phyloP scores from a whole-genome alignment of 2,797 vertebrate genomes.

The Pangasius krempfi region DNA sequence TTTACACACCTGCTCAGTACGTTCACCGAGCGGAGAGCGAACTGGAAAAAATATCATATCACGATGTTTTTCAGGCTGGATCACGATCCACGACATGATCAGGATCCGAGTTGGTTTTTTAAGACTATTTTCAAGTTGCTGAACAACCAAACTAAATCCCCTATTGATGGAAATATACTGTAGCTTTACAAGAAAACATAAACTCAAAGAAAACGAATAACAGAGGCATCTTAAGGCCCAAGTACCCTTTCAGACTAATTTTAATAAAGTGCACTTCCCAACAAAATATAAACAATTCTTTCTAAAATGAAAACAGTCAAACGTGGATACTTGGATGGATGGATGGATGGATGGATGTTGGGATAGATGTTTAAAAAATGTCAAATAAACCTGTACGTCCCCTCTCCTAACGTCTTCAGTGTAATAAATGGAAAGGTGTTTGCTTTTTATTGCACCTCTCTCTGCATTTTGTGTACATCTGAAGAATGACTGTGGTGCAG shows the following conservation, averaged over 20 bases:
- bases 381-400: too few relatives aligned
- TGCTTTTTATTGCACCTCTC: too few relatives aligned
- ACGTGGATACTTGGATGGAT: too few relatives aligned
- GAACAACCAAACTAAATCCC: neutral
- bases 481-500: too few relatives aligned
- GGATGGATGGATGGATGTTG: too few relatives aligned
- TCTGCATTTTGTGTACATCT: too few relatives aligned
- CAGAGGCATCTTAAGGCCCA: neutral
- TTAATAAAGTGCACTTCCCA: neutral
- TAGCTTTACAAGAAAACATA: neutral
- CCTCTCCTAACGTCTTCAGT: too few relatives aligned
- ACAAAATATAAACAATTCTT: neutral
- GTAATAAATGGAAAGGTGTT: too few relatives aligned
- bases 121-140: neutral
- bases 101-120: neutral
- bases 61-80: too few relatives aligned
- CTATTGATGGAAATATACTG: neutral
- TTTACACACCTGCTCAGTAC: slow-evolving; percentile 72
- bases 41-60: neutral
- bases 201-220: neutral
- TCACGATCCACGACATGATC: neutral
- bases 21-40: neutral
- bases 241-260: neutral
- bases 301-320: too few relatives aligned
- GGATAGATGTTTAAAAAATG: too few relatives aligned